These are phyloP conservation scores for Himalopsyche anomala DNA, from an alignment of 2,888 invertebrate genomes.

Conservation along the genomic window DNA sequence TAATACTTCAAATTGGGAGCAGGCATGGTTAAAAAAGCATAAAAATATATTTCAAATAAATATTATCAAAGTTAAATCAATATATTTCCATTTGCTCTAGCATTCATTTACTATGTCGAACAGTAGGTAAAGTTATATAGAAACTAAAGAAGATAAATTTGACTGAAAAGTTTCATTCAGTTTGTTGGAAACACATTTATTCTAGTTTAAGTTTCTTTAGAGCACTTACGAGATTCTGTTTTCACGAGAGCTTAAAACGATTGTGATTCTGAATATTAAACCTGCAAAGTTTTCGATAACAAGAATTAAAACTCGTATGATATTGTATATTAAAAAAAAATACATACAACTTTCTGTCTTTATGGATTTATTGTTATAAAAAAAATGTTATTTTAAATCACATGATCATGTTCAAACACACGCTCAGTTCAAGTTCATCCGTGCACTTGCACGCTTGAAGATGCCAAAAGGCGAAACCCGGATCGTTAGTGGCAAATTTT, in stretches of 20 bases:
- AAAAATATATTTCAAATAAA: not conserved
- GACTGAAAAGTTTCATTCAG: slow-evolving; percentile 34
- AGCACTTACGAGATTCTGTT: slow-evolving; percentile 37
- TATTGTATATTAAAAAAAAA: not conserved
- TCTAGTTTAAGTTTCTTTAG: slow-evolving; percentile 25
- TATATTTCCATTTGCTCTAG: slow-evolving; percentile 13
- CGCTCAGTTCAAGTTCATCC: no score
- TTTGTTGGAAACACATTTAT: slow-evolving; percentile 38
- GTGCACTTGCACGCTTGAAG: no score
- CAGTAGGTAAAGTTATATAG: not conserved
- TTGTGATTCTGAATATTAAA: slow-evolving; percentile 38
- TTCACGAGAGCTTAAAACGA: slow-evolving; percentile 27
- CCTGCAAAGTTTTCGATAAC: not conserved
- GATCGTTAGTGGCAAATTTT: no score
- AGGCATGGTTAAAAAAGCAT: no score
- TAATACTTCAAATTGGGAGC: no score
- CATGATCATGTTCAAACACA: no score
- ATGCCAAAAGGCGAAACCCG: no score
- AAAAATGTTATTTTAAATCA: no score
- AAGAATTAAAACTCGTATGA: not conserved
- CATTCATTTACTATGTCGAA: slow-evolving; percentile 3
- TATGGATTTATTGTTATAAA: no score
- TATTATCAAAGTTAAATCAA: not conserved
- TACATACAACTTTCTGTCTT: no score
- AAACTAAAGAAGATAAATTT: slow-evolving; percentile 21